Conservation (phyloP, 2,888 invertebrate species). For the Adelphocoris suturalis region DNA sequence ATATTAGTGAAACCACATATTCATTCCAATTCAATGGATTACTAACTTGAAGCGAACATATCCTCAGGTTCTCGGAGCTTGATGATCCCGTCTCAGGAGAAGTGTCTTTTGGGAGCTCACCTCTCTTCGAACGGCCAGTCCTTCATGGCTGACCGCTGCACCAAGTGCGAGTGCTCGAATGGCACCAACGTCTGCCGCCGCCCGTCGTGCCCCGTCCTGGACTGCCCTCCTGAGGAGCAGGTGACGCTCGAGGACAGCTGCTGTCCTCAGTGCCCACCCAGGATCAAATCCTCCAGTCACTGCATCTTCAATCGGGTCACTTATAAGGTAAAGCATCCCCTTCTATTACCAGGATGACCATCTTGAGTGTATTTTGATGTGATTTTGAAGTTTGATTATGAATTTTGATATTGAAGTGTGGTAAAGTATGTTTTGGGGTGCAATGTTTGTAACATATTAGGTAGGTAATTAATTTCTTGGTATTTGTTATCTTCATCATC, state of each 20-base stretch:
- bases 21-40: too few species aligned
- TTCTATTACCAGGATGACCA: background rate
- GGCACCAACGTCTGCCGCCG: slow-evolving; percentile 90
- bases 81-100: slow-evolving; percentile 80
- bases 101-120: slow-evolving; percentile 86
- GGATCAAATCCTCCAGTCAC: slow-evolving; percentile 85
- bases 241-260: slow-evolving; percentile 84
- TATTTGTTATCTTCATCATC: too few species aligned
- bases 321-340: slow-evolving; percentile 83
- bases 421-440: too few species aligned
- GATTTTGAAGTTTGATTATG: too few species aligned
- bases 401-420: too few species aligned
- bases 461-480: too few species aligned
- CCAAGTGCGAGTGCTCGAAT: slow-evolving; percentile 89
- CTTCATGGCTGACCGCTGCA: slow-evolving; percentile 87
- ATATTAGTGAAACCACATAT: too few species aligned
- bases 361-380: background rate
- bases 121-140: slow-evolving; percentile 83
- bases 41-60: too few species aligned
- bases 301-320: slow-evolving; percentile 84
- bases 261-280: slow-evolving; percentile 87
- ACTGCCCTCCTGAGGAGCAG: slow-evolving; percentile 88
- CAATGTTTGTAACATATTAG: too few species aligned
- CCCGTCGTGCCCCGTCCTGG: slow-evolving; percentile 92
- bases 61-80: slow-evolving; percentile 79